Base-by-base conservation (phyloP, 2,888 invertebrate species). In the Eupithecia exiguata region DNA sequence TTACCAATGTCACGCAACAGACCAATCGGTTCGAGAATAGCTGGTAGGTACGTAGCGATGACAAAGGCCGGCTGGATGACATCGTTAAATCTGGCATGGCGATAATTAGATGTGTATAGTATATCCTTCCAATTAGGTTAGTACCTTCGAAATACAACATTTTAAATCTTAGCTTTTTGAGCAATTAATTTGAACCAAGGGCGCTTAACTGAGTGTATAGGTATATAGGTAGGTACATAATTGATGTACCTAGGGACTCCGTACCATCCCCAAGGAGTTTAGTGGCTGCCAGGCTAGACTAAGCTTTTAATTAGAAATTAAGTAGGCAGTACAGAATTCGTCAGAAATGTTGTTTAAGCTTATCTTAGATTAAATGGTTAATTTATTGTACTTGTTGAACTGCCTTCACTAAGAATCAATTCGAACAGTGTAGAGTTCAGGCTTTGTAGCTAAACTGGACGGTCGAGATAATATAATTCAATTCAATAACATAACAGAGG, bases 291-390 rank as follows among this genome's bases (percentile, higher is more conserved):
- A 10, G 46, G 46, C n/a, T 49, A 49, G 49, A 49, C 49, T 49
- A n/a, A 49, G 49, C 10, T 49, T 49, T 49, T 49, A n/a, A 49
- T 49, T 49, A 49, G 49, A n/a, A n/a, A 49, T n/a, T n/a, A 49
- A 9, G n/a, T 49, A 49, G n/a, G 40, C 40, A n/a, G 14, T 7
- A n/a, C 18, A n/a, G 6, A n/a, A 49, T 49, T 49, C 9, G 49
- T 49, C n/a, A n/a, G 49, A n/a, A n/a, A 49, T 9, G 9, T 49
- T 49, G 18, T 46, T 43, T 0, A 46, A 6, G 46, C 7, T 46
- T 46, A 18, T 46, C 18, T 18, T 46, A 46, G 46, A 46, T 18
- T 46, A 18, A 46, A 46, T 18, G 18, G 18, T 46, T 46, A 5
- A 5, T 46, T 46, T 46, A 46, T 18, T 46, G 18, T 46, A 18